phyloP scores from a whole-genome alignment of 1,140 invertebrate species.

The Drosophila pruinosa region DNA sequence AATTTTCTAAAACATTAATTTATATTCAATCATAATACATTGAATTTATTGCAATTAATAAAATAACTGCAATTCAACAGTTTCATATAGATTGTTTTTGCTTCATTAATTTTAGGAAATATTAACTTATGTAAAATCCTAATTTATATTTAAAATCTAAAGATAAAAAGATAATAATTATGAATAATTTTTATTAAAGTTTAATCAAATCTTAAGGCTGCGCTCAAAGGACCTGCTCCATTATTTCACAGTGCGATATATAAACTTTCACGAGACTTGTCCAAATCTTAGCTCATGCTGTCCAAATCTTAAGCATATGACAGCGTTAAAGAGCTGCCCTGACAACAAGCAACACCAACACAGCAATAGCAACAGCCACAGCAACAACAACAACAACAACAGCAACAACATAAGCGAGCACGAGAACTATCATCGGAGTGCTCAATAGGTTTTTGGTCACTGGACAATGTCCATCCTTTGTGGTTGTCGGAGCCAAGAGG shows the following conservation, averaged over 20 bases:
- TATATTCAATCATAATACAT: too few species aligned
- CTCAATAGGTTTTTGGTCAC: constrained; percentile 70
- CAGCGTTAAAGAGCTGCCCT: constrained; percentile 31
- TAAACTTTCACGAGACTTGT: background rate
- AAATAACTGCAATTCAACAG: too few species aligned
- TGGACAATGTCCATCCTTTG: constrained; percentile 78
- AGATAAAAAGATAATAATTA: too few species aligned
- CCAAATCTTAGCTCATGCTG: background rate
- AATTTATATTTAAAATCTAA: too few species aligned
- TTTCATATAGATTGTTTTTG: too few species aligned
- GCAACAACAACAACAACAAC: constrained; percentile 3
- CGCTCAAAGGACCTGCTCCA: constrained; percentile 17
- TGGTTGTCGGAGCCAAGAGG: constrained; percentile 44
- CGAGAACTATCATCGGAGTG: constrained; percentile 42
- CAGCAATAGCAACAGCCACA: constrained; percentile 7
- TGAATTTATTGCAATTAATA: too few species aligned
- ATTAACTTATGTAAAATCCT: too few species aligned
- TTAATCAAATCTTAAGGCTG: background rate
- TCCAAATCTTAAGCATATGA: background rate
- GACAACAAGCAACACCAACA: constrained; percentile 3
- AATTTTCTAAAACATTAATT: too few species aligned
- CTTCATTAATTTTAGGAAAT: too few species aligned
- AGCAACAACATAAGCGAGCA: background rate
- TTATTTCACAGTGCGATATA: background rate
- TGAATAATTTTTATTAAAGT: too few species aligned